Percentiles rank a stretch among this genome's conserved stretches.
These are phyloP conservation scores for Pyralis farinalis DNA, from an alignment of 2,888 invertebrate genomes.

Conservation along the genomic window DNA sequence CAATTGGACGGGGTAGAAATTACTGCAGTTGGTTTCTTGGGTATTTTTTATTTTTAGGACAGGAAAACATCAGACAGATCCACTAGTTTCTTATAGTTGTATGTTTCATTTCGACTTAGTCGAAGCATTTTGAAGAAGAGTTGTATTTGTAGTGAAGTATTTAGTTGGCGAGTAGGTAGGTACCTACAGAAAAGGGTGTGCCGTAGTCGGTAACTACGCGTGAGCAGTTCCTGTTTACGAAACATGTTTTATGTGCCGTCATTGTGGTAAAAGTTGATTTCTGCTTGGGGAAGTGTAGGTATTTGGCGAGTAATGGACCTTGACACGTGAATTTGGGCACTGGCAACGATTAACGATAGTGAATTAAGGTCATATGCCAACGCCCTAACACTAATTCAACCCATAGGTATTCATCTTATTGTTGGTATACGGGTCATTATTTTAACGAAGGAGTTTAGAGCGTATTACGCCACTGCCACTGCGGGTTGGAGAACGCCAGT, in stretches of 20 bases:
- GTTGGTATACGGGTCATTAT: no score
- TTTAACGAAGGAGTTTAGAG: no score
- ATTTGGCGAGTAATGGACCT: conserved; percentile 34
- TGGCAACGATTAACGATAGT: neutral
- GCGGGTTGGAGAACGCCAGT: no score
- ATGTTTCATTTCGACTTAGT: no score
- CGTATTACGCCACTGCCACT: no score
- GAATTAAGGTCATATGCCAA: neutral
- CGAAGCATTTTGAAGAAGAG: neutral
- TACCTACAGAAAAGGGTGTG: neutral
- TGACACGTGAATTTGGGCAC: conserved; percentile 30
- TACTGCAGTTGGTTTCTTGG: no score
- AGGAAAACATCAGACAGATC: no score
- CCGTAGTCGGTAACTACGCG: conserved; percentile 23
- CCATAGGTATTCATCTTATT: no score
- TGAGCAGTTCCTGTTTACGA: conserved; percentile 64
- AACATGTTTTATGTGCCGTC: conserved; percentile 59
- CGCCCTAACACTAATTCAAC: neutral
- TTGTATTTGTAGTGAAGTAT: neutral
- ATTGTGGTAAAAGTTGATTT: conserved; percentile 76
- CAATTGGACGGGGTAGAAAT: no score
- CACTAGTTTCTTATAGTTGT: no score
- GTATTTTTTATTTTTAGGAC: no score
- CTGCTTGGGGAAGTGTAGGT: conserved; percentile 55
- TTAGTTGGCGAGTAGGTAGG: neutral